These are phyloP conservation scores for Perodicticus potto DNA, from an alignment of 2,797 vertebrate species.

Conservation along the genomic window DNA sequence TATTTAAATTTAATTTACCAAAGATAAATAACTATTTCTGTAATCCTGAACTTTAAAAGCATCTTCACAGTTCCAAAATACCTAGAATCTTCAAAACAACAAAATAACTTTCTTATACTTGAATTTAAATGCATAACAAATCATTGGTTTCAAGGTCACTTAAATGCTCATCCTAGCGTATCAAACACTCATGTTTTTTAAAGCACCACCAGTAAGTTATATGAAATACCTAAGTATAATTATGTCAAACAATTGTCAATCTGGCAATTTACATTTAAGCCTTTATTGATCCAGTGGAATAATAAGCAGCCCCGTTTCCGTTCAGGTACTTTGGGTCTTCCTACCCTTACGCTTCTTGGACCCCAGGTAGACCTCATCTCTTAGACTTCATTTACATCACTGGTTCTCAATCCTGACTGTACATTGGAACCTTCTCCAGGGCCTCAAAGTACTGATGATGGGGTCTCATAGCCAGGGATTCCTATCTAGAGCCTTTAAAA, in stretches of 20 bases:
- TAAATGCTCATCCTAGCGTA: not conserved
- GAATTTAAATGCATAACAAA: constrained; percentile 8
- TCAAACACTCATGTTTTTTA: constrained; percentile 50
- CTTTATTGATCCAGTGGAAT: not conserved
- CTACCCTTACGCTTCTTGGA: not conserved
- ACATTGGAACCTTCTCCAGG: not conserved
- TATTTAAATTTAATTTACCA: constrained; percentile 41
- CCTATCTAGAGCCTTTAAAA: not conserved
- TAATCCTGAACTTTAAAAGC: constrained; percentile 53
- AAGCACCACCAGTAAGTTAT: not conserved
- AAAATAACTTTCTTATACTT: not conserved
- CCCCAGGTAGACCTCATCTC: not conserved
- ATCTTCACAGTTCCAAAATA: constrained; percentile 59
- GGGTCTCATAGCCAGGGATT: not conserved
- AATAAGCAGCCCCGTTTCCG: not conserved
- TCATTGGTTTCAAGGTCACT: not conserved
- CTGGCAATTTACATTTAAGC: constrained; percentile 31
- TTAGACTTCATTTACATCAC: not conserved
- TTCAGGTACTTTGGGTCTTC: not conserved
- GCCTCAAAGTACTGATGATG: not conserved
- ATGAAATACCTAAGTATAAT: constrained; percentile 34
- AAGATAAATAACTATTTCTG: constrained; percentile 54
- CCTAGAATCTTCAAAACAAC: not conserved
- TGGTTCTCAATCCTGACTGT: not conserved
- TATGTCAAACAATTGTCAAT: not conserved